phyloP scores from a whole-genome alignment of 1,140 invertebrate genomes.

The Bombus difficillimus region DNA sequence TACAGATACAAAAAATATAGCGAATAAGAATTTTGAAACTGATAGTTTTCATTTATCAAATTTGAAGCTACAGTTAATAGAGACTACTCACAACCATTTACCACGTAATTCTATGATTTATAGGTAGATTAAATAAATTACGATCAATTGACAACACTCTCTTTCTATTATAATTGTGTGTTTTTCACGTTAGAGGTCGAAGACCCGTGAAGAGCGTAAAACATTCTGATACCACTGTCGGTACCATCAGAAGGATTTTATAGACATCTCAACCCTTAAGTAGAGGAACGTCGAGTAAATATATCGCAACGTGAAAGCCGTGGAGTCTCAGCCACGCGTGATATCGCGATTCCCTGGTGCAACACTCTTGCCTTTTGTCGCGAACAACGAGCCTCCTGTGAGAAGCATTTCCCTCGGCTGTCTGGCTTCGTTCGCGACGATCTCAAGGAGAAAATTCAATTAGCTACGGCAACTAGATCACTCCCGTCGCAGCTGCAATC shows the following conservation, averaged over 20 bases:
- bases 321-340: constrained; percentile 67
- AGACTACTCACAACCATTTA: no score
- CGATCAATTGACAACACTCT: neutral
- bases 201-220: constrained; percentile 44
- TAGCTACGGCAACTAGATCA: constrained; percentile 62
- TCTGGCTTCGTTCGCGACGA: constrained; percentile 64
- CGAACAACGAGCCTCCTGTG: constrained; percentile 74
- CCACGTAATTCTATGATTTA: no score
- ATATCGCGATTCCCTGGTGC: constrained; percentile 69
- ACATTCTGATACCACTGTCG: constrained; percentile 45
- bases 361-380: constrained; percentile 71
- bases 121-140: neutral
- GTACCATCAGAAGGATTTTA: constrained; percentile 48
- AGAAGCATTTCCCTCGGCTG: constrained; percentile 24
- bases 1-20: constrained; percentile 8
- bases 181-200: constrained; percentile 33
- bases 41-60: constrained; percentile 41
- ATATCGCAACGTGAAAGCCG: constrained; percentile 44
- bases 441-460: constrained; percentile 75
- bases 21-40: constrained; percentile 52
- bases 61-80: neutral
- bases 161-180: neutral
- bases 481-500: constrained; percentile 62
- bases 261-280: constrained; percentile 50
- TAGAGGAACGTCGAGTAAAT: neutral